Evolutionary conservation across 2,797 vertebrate species (phyloP), one percentile per base, ranked within the genome.

Genomic region (Sorex maritimensis): DNA sequence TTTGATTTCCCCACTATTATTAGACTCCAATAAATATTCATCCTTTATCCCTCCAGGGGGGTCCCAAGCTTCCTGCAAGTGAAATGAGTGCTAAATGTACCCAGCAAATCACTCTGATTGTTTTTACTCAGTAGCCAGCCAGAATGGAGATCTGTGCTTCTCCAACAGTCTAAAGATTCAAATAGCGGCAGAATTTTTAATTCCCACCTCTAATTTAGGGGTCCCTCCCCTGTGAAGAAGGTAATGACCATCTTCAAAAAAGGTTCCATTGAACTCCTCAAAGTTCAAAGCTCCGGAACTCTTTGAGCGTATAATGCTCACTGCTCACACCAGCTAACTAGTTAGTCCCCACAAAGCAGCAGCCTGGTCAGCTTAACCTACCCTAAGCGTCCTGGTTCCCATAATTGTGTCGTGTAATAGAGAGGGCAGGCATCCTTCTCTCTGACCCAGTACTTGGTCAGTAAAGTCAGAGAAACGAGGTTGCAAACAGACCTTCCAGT

Each of bases 11-110:
- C 69, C n/a, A 85, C 94, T 95, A 93, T 96, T 86, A 95, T 95
- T 96, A 96, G 96, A 78, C 9, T 93, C 34, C 58, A 95, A 95
- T 96, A 96, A 95, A 96, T 97, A 96, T 96, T 96, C 96, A 94
- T 97, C 52, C 65, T 94, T 91, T 95, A 84, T 96, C 77, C 77
- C 95, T 95, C 90, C 23, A 61, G 89, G 85, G 94, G 52, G 71
- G 85, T 95, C 92, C 87, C 72, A 83, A 81, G 79, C 72, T 94
- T 94, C 28, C 85, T 86, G 79, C 92, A 86, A 95, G 91, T 89
- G 58, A 92, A 95, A 90, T 88, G 80, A 96, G 73, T 0, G 5
- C 89, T 92, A 91, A 95, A 90, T 93, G 68, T 96, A 61, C 81
- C 91, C 68, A 68, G 81, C 83, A 92, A 91, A 94, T 94, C 94